These are phyloP conservation scores for Arvicanthis niloticus DNA, from an alignment of 2,113 vertebrate genomes.

Conservation along the genomic window DNA sequence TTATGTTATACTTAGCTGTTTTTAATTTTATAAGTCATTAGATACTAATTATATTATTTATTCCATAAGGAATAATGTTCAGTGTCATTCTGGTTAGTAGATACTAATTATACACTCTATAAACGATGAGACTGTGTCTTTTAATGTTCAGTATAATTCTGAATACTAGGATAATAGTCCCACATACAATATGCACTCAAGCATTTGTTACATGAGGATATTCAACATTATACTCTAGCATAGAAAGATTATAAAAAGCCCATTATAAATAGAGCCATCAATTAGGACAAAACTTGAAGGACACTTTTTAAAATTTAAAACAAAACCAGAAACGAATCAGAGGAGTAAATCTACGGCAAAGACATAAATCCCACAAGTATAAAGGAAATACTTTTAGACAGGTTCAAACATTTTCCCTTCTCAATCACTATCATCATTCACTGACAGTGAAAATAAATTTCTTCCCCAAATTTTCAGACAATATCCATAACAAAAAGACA, in stretches of 20 bases:
- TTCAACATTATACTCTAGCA: conserved; percentile 37
- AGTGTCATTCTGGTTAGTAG: conserved; percentile 24
- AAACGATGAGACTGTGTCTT: conserved; percentile 1
- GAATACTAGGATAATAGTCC: conserved; percentile 13
- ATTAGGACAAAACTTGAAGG: neutral
- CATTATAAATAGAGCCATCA: conserved; percentile 17
- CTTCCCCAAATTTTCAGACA: conserved; percentile 18
- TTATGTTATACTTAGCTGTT: conserved; percentile 23
- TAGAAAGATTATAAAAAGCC: conserved; percentile 38
- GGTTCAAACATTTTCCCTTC: conserved; percentile 38
- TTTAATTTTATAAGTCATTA: conserved; percentile 59
- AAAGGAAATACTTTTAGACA: conserved; percentile 16
- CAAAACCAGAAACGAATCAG: conserved; percentile 30
- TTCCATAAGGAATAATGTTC: conserved; percentile 5
- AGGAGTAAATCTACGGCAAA: conserved; percentile 41
- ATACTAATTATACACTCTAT: conserved; percentile 28
- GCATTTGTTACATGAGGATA: conserved; percentile 42
- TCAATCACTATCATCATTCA: conserved; percentile 35
- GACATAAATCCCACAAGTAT: neutral
- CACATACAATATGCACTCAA: neutral
- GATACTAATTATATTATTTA: conserved; percentile 26
- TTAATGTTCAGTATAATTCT: neutral
- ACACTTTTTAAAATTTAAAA: conserved; percentile 27
- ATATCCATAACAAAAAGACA: neutral
- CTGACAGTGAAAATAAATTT: conserved; percentile 31